Evolutionary conservation across 2,113 vertebrate genomes (phyloP).

Genomic region (Podiceps cristatus): DNA sequence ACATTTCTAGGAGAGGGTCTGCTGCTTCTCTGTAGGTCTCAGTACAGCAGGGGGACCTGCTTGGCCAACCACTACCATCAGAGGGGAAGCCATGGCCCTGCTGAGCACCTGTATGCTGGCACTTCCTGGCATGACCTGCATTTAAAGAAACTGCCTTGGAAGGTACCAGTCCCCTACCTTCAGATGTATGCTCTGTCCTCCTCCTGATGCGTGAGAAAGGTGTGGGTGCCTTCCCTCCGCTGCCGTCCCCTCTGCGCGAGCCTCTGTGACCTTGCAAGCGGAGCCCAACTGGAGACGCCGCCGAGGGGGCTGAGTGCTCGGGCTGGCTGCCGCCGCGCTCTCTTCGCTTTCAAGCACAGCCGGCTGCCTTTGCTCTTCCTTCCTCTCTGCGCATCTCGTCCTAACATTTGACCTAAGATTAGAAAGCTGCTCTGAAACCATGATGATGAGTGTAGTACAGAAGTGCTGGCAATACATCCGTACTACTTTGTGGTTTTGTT

Average conservation of each 20-base stretch:
- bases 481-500: neutral
- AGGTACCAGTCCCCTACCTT: neutral
- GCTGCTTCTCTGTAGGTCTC: neutral
- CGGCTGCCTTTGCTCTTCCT: neutral
- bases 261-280: neutral
- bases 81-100: neutral
- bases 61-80: neutral
- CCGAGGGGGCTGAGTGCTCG: neutral
- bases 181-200: neutral
- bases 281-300: accelerated
- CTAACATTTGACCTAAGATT: neutral
- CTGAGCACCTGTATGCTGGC: neutral
- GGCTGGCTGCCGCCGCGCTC: neutral
- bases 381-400: neutral
- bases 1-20: neutral
- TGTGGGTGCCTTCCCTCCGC: neutral
- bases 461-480: neutral
- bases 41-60: neutral
- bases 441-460: neutral
- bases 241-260: neutral
- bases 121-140: neutral
- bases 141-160: neutral
- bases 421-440: neutral
- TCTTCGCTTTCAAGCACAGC: neutral
- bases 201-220: neutral